phyloP scores from a whole-genome alignment of 2,888 invertebrate genomes.

The Diaphora mendica region DNA sequence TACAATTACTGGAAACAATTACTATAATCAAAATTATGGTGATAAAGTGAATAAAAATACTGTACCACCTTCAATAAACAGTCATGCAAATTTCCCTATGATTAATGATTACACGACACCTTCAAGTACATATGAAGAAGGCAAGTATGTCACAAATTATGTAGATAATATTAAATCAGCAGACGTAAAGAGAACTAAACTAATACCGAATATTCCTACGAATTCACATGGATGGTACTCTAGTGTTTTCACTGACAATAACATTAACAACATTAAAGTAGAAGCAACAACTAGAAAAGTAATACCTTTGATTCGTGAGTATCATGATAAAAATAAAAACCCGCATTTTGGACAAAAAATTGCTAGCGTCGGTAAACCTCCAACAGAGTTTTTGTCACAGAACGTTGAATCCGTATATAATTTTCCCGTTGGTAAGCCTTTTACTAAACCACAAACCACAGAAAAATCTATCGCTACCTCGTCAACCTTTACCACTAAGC shows the following conservation, averaged over 20 bases:
- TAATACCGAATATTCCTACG: conserved; percentile 75
- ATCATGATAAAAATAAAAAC: conserved; percentile 62
- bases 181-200: conserved; percentile 68
- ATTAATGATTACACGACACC: conserved; percentile 64
- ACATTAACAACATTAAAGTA: conserved; percentile 71
- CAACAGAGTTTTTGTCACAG: conserved; percentile 72
- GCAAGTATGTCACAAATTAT: conserved; percentile 66
- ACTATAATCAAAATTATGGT: conserved; percentile 48
- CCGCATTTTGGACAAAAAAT: conserved; percentile 78
- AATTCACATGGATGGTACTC: conserved; percentile 84
- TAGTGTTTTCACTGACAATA: conserved; percentile 70
- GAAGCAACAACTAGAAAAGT: conserved; percentile 78
- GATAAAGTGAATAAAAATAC: conserved; percentile 39
- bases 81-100: conserved; percentile 84
- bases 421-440: conserved; percentile 75
- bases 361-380: conserved; percentile 75
- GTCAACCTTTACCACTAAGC: conserved; percentile 61
- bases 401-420: conserved; percentile 53
- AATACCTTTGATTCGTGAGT: conserved; percentile 75
- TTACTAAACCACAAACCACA: conserved; percentile 65
- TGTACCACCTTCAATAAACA: conserved; percentile 65
- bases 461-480: conserved; percentile 53
- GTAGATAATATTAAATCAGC: conserved; percentile 55
- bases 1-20: conserved; percentile 46
- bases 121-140: conserved; percentile 38